These are phyloP conservation scores for Odontomyia ornata DNA, from an alignment of 2,888 invertebrate genomes.

Conservation along the genomic window DNA sequence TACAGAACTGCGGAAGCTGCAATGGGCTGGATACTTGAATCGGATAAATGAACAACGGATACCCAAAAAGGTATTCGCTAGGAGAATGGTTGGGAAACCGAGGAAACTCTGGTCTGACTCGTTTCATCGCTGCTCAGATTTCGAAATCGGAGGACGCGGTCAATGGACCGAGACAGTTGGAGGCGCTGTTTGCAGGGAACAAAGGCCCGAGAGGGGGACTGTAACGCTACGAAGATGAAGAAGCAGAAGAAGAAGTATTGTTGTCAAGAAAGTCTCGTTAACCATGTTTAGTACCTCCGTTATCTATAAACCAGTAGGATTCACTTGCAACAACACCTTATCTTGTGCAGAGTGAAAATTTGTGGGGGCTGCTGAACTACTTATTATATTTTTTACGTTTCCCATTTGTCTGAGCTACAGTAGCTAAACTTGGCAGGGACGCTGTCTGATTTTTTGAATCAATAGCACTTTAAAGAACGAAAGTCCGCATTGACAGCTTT, in stretches of 20 bases:
- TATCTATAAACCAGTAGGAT: conserved; percentile 68
- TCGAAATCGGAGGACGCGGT: too few relatives aligned
- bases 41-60: too few relatives aligned
- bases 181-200: too few relatives aligned
- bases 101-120: too few relatives aligned
- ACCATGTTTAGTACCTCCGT: conserved; percentile 62
- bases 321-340: conserved; percentile 72
- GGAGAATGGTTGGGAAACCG: too few relatives aligned
- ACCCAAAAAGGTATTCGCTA: too few relatives aligned
- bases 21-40: too few relatives aligned
- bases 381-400: conserved; percentile 52
- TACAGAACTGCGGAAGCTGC: too few relatives aligned
- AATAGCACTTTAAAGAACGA: conserved; percentile 55
- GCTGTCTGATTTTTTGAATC: conserved; percentile 44
- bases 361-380: conserved; percentile 57
- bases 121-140: too few relatives aligned
- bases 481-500: conserved; percentile 51
- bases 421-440: background rate
- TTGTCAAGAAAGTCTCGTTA: conserved; percentile 73
- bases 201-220: too few relatives aligned
- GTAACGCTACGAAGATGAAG: too few relatives aligned
- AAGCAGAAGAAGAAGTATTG: conserved; percentile 75
- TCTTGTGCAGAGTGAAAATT: conserved; percentile 58
- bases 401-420: conserved; percentile 44
- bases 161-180: too few relatives aligned